phyloP scores from a whole-genome alignment of 1,140 invertebrate genomes.

The Vollenhovia emeryi region DNA sequence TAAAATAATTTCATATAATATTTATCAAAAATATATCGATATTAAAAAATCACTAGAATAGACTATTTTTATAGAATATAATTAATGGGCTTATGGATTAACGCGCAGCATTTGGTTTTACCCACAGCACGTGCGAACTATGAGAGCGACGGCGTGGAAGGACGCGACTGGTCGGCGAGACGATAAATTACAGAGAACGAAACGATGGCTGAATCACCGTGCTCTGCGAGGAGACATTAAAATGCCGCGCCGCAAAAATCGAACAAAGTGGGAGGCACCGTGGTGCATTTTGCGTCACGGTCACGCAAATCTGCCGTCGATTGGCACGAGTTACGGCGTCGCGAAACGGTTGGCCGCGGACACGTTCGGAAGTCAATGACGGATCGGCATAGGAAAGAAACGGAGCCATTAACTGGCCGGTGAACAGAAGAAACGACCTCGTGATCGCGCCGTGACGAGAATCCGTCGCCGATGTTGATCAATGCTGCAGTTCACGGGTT shows the following conservation, averaged over 20 bases:
- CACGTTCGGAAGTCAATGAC: conserved; percentile 61
- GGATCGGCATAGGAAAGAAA: conserved; percentile 46
- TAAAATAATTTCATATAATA: background rate
- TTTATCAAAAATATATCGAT: background rate
- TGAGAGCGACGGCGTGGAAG: conserved; percentile 16
- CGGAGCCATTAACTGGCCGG: conserved; percentile 23
- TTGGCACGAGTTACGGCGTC: conserved; percentile 54
- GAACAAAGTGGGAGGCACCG: conserved; percentile 35
- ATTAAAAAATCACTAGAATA: background rate
- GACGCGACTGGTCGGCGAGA: conserved; percentile 7
- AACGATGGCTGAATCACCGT: conserved; percentile 59
- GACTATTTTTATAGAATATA: background rate
- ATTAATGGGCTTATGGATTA: background rate
- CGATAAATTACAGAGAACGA: conserved; percentile 64
- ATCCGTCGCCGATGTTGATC: conserved; percentile 37
- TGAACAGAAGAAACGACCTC: conserved; percentile 44
- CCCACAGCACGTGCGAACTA: conserved; percentile 43
- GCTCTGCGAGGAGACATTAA: conserved; percentile 7
- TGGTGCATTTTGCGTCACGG: conserved; percentile 47
- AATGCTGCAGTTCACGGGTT: background rate
- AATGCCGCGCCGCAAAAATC: conserved; percentile 48
- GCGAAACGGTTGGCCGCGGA: conserved; percentile 46
- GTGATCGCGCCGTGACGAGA: conserved; percentile 15
- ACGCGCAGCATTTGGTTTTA: conserved; percentile 18
- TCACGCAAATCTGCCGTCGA: conserved; percentile 60